A percentile compares a stretch with the other conserved stretches of the same genome.
These are phyloP conservation scores for Astyanax mexicanus DNA, from an alignment of 2,797 vertebrate species.

Conservation along the genomic window DNA sequence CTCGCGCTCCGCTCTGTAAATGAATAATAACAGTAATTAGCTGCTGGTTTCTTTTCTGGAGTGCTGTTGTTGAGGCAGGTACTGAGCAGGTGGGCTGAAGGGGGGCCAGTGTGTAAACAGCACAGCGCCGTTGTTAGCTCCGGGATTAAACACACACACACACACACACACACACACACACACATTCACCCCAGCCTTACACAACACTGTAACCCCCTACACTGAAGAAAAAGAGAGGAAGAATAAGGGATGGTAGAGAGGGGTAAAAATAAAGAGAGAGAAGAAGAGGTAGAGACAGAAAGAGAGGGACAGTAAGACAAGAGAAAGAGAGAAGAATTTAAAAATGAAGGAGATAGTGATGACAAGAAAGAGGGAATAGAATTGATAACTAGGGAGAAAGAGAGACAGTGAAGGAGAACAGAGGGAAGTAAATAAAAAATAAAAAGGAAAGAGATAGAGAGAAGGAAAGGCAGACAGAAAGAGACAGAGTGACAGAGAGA, in stretches of 20 bases:
- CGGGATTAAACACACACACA: conserved; percentile 9
- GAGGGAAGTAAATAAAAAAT: neutral
- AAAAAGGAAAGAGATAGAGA: neutral
- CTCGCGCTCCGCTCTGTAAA: conserved; percentile 78
- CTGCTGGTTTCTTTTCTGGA: conserved; percentile 76
- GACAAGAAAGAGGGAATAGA: too few relatives aligned
- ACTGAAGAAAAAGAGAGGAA: neutral
- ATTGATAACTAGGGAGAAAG: too few relatives aligned
- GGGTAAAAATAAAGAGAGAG: neutral
- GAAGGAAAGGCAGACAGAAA: neutral
- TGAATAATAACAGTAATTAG: conserved; percentile 84
- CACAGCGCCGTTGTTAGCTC: neutral
- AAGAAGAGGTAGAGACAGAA: neutral
- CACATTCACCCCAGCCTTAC: neutral
- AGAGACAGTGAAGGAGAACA: too few relatives aligned
- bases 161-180: too few relatives aligned
- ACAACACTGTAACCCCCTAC: neutral
- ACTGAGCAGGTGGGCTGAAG: neutral
- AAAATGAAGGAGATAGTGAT: too few relatives aligned
- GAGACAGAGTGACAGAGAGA: neutral
- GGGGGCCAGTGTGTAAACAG: neutral
- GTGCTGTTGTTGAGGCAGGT: conserved; percentile 65
- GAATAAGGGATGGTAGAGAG: neutral
- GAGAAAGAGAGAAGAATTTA: too few relatives aligned
- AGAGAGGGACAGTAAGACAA: too few relatives aligned